A percentile compares a stretch with the other conserved stretches of the same genome.
phyloP scores from a whole-genome alignment of 2,113 vertebrate genomes.

The Mobula birostris region DNA sequence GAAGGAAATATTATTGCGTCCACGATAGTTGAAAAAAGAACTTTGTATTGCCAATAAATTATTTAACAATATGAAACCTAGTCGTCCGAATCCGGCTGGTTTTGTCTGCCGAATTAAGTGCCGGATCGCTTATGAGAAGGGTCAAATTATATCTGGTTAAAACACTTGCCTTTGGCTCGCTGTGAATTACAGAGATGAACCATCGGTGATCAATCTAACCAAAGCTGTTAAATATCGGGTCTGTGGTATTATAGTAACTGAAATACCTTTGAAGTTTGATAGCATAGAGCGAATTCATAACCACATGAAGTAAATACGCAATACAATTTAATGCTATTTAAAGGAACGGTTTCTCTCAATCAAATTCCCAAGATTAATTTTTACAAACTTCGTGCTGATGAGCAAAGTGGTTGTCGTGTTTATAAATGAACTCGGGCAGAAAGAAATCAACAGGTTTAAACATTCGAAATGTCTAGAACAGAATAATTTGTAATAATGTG shows the following conservation, averaged over 20 bases:
- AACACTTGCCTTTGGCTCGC: background rate
- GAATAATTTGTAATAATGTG: background rate
- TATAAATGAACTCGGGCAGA: background rate
- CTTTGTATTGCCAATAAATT: constrained; percentile 94
- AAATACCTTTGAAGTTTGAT: background rate
- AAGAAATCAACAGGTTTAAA: background rate
- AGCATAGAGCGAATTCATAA: background rate
- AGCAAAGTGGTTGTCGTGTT: background rate
- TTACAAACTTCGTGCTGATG: no score
- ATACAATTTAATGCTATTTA: background rate
- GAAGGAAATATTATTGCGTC: constrained; percentile 53
- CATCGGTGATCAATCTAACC: background rate
- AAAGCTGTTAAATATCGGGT: background rate
- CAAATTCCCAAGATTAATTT: background rate
- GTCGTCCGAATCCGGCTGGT: background rate
- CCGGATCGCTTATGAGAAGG: background rate
- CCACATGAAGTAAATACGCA: background rate
- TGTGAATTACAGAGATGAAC: background rate
- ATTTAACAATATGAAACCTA: constrained; percentile 70
- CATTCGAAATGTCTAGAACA: background rate
- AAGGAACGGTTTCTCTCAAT: background rate
- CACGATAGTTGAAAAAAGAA: constrained; percentile 54
- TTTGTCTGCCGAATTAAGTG: background rate
- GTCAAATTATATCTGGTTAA: background rate
- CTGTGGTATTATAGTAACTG: background rate